Conservation (phyloP, 2,113 vertebrate species). For the Macrotis lagotis region DNA sequence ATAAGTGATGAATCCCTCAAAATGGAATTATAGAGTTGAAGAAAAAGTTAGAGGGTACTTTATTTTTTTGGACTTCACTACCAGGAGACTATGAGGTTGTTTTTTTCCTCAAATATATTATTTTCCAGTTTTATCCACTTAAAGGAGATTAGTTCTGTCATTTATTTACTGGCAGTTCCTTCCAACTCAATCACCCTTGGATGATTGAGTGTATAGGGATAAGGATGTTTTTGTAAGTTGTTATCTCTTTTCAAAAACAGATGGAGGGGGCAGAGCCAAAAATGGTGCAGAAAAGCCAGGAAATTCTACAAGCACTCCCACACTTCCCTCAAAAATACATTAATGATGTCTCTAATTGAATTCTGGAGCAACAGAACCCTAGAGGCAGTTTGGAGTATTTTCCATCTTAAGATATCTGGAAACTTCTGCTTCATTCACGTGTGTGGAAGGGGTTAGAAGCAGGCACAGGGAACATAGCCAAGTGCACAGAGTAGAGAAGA, state of each 20-base stretch:
- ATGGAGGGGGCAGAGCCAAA: no score
- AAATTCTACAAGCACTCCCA: no score
- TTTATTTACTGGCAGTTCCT: neutral
- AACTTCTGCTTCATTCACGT: no score
- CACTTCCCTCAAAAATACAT: no score
- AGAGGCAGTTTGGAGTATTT: no score
- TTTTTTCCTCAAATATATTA: slow-evolving; percentile 35
- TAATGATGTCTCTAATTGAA: no score
- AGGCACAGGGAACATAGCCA: no score
- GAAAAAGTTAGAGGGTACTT: slow-evolving; percentile 43
- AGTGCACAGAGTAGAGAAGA: no score
- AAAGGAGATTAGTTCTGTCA: slow-evolving; percentile 30
- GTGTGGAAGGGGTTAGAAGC: no score
- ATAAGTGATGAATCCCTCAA: slow-evolving; percentile 58
- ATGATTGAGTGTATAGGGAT: neutral
- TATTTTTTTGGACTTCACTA: rapidly evolving
- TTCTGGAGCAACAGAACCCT: no score
- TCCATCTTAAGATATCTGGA: no score
- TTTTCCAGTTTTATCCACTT: neutral
- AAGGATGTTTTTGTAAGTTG: neutral
- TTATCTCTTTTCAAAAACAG: neutral
- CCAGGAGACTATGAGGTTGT: neutral
- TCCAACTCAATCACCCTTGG: neutral
- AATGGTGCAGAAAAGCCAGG: no score
- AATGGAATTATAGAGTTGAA: slow-evolving; percentile 33